Conservation (phyloP, 2,797 vertebrate species). For the Miichthys miiuy region DNA sequence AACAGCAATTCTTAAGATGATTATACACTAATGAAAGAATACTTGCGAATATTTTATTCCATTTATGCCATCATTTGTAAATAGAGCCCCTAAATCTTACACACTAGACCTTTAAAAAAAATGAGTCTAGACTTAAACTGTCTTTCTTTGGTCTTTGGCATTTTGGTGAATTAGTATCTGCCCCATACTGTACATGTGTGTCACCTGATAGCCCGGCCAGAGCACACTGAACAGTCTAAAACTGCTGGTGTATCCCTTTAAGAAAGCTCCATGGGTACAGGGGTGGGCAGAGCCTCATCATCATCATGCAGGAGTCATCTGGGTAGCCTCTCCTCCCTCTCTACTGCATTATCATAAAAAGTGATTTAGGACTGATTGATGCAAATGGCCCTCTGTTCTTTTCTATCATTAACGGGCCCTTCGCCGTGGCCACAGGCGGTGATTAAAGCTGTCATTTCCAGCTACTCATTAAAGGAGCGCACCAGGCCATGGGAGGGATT, state of each 20-base stretch:
- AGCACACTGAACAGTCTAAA: slow-evolving; percentile 5
- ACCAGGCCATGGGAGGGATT: slow-evolving; percentile 88
- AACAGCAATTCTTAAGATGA: too few species aligned
- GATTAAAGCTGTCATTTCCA: slow-evolving; percentile 99
- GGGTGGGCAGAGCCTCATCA: slow-evolving; percentile 62
- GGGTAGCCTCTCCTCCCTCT: slow-evolving; percentile 88
- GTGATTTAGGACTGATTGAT: slow-evolving; percentile 99
- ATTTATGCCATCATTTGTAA: too few species aligned
- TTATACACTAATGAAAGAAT: too few species aligned
- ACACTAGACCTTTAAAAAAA: background rate
- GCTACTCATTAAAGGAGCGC: slow-evolving; percentile 97
- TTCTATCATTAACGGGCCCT: slow-evolving; percentile 98
- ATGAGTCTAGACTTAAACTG: background rate
- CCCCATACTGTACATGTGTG: background rate
- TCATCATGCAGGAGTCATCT: slow-evolving; percentile 94
- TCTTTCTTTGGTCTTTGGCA: background rate
- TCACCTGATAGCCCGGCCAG: slow-evolving; percentile 11
- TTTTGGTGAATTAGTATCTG: slow-evolving; percentile 1
- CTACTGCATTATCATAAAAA: slow-evolving; percentile 99
- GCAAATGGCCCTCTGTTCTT: slow-evolving; percentile 99
- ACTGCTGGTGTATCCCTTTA: slow-evolving; percentile 60
- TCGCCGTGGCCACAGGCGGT: slow-evolving; percentile 98
- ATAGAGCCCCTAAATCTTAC: too few species aligned
- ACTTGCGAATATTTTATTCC: too few species aligned
- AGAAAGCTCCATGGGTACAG: slow-evolving; percentile 49